Evolutionary conservation across 1,140 invertebrate genomes (phyloP).

Genomic region (Cyphomyrmex costatus): DNA sequence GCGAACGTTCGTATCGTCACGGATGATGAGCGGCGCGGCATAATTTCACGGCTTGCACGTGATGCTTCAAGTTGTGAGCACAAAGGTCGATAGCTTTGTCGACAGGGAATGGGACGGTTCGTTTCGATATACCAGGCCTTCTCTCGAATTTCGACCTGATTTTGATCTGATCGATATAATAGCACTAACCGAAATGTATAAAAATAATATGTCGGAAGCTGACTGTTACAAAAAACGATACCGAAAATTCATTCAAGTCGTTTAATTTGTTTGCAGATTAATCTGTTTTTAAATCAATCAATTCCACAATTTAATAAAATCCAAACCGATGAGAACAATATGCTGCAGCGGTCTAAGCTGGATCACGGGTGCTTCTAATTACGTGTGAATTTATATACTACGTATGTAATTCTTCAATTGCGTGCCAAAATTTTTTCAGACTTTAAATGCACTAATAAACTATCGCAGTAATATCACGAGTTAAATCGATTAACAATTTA

Average conservation of each 20-base stretch:
- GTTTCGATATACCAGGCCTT: neutral
- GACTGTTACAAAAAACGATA: neutral
- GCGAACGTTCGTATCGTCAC: conserved; percentile 75
- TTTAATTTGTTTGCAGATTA: neutral
- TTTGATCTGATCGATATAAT: neutral
- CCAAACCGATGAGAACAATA: no score
- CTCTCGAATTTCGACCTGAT: neutral
- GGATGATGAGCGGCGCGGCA: conserved; percentile 71
- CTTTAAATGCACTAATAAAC: no score
- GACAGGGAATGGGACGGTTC: neutral
- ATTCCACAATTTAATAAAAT: neutral
- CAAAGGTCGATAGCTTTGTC: conserved; percentile 43
- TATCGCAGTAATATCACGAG: no score
- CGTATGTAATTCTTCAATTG: no score
- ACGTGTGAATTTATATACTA: no score
- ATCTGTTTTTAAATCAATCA: neutral
- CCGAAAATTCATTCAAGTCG: neutral
- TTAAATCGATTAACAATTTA: no score
- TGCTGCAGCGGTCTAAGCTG: no score
- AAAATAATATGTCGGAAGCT: neutral
- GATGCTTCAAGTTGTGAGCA: conserved; percentile 34
- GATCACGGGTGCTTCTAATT: no score
- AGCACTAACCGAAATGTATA: neutral
- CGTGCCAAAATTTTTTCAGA: no score
- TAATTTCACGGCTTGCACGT: conserved; percentile 78